phyloP scores from a whole-genome alignment of 2,113 vertebrate species.

The Chrysemys picta region DNA sequence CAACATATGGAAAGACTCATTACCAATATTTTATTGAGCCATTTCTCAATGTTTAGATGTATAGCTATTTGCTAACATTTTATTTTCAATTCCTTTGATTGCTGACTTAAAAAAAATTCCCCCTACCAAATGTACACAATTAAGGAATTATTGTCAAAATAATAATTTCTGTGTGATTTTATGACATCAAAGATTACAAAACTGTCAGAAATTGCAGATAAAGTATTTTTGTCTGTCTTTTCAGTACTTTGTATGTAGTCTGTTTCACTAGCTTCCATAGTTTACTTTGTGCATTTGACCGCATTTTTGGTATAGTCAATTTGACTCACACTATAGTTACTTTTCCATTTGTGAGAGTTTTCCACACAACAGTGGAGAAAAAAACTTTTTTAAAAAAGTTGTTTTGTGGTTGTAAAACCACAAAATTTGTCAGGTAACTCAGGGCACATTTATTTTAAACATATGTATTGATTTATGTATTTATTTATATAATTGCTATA shows the following conservation, averaged over 20 bases:
- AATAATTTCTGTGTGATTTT: background rate
- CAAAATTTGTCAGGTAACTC: background rate
- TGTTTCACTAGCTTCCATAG: background rate
- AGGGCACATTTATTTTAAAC: background rate
- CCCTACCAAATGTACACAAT: background rate
- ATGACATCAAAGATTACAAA: constrained; percentile 14
- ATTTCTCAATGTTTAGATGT: background rate
- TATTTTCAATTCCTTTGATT: background rate
- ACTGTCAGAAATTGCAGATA: constrained; percentile 7
- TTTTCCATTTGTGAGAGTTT: constrained; percentile 22
- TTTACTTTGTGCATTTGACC: constrained; percentile 35
- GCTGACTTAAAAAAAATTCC: background rate
- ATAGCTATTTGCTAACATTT: background rate
- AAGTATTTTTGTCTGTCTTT: constrained; percentile 8
- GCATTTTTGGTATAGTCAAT: background rate
- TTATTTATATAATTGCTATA: background rate
- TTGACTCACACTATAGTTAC: background rate
- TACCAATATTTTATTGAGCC: background rate
- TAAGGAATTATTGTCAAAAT: constrained; percentile 34
- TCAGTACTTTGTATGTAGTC: background rate
- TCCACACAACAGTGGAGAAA: background rate
- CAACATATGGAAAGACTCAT: background rate
- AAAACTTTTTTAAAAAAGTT: background rate
- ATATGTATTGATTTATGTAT: background rate
- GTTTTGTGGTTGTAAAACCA: background rate